A percentile compares a stretch with the other conserved stretches of the same genome.
These are phyloP conservation scores for Luperina testacea DNA, from an alignment of 2,888 invertebrate species.

Conservation along the genomic window DNA sequence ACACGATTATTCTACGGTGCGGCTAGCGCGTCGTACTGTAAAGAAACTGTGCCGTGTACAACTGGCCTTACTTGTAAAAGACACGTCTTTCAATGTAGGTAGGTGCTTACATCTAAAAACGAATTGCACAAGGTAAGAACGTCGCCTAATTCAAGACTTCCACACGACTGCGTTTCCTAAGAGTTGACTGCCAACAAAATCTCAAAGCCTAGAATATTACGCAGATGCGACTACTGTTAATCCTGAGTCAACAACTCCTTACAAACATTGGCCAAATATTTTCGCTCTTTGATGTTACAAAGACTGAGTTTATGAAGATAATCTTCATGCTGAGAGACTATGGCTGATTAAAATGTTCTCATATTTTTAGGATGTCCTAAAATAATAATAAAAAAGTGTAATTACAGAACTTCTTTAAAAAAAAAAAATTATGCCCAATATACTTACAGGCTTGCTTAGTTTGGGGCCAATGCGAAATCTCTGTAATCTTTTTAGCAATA, in stretches of 20 bases:
- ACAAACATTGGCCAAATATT: slow-evolving; percentile 68
- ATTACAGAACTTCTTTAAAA: background rate
- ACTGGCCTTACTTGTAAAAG: background rate
- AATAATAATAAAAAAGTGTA: background rate
- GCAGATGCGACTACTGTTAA: slow-evolving; percentile 62
- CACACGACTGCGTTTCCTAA: slow-evolving; percentile 10
- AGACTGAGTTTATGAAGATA: slow-evolving; percentile 2
- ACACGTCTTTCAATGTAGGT: background rate
- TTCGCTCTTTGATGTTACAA: slow-evolving; percentile 63
- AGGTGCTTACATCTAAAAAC: background rate
- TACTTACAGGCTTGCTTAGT: background rate
- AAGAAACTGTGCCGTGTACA: background rate
- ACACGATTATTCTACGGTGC: background rate
- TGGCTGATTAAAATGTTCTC: slow-evolving; percentile 15
- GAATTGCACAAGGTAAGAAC: background rate
- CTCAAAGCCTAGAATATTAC: slow-evolving; percentile 62
- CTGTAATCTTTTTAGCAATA: background rate
- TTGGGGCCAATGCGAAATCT: background rate
- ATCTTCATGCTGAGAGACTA: slow-evolving; percentile 37
- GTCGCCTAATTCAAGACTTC: background rate
- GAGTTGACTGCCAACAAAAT: slow-evolving; percentile 57
- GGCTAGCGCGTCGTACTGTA: background rate
- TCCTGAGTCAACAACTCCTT: slow-evolving; percentile 69
- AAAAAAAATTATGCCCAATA: background rate
- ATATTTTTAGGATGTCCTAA: background rate